These are phyloP conservation scores for Echeneis naucrates DNA, from an alignment of 2,797 vertebrate genomes.

Conservation along the genomic window DNA sequence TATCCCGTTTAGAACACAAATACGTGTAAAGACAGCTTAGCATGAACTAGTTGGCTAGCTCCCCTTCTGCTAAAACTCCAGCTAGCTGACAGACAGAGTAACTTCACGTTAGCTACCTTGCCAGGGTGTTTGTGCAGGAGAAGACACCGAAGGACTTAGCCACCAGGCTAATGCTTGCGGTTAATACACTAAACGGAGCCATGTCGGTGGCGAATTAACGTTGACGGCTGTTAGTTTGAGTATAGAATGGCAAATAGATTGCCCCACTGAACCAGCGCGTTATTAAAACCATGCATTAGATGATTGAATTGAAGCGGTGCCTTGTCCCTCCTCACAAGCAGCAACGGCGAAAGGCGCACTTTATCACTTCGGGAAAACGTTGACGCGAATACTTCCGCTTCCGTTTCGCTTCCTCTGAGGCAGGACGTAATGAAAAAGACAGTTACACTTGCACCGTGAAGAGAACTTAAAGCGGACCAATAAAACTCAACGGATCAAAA, in stretches of 20 bases:
- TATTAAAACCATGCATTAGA: conserved; percentile 6
- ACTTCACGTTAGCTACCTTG: conserved; percentile 71
- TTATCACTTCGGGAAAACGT: conserved; percentile 44
- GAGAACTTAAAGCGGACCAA: no score
- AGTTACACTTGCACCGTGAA: no score
- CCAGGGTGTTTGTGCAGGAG: conserved; percentile 58
- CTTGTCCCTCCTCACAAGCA: conserved; percentile 21
- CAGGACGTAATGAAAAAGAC: no score
- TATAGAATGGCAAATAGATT: background rate
- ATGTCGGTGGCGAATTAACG: conserved; percentile 49
- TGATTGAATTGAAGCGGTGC: background rate
- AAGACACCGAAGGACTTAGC: conserved; percentile 72
- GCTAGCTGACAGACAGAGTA: background rate
- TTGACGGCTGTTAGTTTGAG: background rate
- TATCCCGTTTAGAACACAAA: background rate
- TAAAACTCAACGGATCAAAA: no score
- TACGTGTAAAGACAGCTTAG: background rate
- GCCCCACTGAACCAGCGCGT: background rate
- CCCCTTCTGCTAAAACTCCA: background rate
- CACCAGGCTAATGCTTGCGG: conserved; percentile 67
- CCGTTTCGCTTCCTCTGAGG: background rate
- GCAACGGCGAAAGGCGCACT: conserved; percentile 69
- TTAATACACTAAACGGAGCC: conserved; percentile 76
- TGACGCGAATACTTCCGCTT: conserved; percentile 21
- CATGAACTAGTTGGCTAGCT: conserved; percentile 7